Conservation (phyloP, 2,888 invertebrate genomes). For the Drosophila multiciliata region DNA sequence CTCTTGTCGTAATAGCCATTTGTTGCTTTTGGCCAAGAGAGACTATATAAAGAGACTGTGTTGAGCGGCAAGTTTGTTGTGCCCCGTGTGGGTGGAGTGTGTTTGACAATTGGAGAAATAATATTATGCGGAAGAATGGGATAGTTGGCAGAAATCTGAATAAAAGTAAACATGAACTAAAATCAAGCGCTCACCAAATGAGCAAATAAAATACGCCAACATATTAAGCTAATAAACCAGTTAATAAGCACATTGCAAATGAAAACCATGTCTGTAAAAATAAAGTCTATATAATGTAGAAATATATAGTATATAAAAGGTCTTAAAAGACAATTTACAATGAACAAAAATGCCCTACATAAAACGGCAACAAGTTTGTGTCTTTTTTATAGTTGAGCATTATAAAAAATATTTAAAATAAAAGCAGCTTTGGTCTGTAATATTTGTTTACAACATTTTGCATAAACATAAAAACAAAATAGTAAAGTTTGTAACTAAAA, state of each 20-base stretch:
- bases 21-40: constrained; percentile 61
- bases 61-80: constrained; percentile 4
- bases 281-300: background rate
- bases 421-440: background rate
- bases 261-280: background rate
- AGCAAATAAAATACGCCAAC: constrained; percentile 8
- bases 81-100: constrained; percentile 19
- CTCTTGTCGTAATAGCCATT: constrained; percentile 51
- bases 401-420: background rate
- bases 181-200: background rate
- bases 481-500: background rate
- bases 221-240: background rate
- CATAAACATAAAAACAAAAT: background rate
- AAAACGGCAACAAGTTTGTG: background rate
- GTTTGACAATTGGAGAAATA: constrained; percentile 49
- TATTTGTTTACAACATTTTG: background rate
- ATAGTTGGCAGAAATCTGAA: constrained; percentile 8
- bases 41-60: constrained; percentile 8
- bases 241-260: background rate
- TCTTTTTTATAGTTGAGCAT: background rate
- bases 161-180: constrained; percentile 17
- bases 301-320: background rate
- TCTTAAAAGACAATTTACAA: background rate
- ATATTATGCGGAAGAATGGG: constrained; percentile 41
- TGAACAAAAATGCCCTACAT: background rate